Conservation (phyloP, 1,140 invertebrate species). For the Leptopilina clavipes region DNA sequence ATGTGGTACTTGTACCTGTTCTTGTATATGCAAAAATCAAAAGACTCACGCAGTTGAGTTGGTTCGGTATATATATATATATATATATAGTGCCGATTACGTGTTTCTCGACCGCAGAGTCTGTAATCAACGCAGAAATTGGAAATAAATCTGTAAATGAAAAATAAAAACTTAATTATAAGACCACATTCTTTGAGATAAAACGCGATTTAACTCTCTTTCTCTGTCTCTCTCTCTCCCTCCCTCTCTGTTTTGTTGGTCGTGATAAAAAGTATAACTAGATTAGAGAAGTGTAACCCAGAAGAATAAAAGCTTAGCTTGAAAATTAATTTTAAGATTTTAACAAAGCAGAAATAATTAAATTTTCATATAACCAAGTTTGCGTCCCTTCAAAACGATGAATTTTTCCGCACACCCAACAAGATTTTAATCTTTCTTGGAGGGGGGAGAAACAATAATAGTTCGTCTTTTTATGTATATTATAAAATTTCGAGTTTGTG, state of each 20-base stretch:
- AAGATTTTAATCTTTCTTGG: constrained; percentile 20
- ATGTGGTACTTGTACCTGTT: constrained; percentile 7
- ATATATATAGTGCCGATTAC: not conserved
- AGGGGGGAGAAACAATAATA: no score
- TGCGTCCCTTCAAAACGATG: not conserved
- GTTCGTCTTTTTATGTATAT: no score
- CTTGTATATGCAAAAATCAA: constrained; percentile 17
- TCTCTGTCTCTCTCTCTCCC: no score
- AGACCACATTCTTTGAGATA: constrained; percentile 2
- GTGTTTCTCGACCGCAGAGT: not conserved
- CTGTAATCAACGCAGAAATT: constrained; percentile 18
- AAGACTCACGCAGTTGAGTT: constrained; percentile 17
- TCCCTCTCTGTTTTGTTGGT: not conserved
- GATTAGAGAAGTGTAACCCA: constrained; percentile 23
- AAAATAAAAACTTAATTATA: not conserved
- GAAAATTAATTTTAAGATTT: constrained; percentile 30
- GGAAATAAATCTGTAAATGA: not conserved
- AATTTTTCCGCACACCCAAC: not conserved
- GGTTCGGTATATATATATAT: no score
- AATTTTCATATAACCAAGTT: constrained; percentile 23
- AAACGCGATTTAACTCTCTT: not conserved
- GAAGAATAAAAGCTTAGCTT: constrained; percentile 28
- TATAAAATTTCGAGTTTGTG: no score
- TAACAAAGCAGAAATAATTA: constrained; percentile 30
- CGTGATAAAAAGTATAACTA: not conserved